Base-by-base conservation (phyloP, 1,140 invertebrate genomes). In the Drosophila insularis region DNA sequence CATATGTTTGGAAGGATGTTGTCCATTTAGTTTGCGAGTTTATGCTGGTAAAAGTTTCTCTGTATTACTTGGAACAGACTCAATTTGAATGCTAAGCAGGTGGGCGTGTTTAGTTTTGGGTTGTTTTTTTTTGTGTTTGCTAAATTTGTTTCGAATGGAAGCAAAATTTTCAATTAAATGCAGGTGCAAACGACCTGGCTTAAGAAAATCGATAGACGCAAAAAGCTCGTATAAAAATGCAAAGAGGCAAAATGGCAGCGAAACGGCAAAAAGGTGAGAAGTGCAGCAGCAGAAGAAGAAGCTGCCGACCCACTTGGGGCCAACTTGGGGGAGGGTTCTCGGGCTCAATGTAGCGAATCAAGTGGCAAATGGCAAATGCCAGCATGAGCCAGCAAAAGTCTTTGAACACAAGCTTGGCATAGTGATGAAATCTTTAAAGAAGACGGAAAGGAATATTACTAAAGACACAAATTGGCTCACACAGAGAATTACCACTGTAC, bases 81-180 rank as follows among this genome's bases (percentile, higher is more conserved):
- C 79, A 60, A 46, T 43, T 50, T 74, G 70, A 73, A 76, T 68
- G 53, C 58, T 53, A 58, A 73, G 58, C 68, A 69, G 55, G 61
- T 68, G 62, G 19, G 17, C 8, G 43, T 50, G 17, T 50, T 21
- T 50, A 14, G 53, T 17, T 62, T 78, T 55, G 60, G 67, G 61
- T 72, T 27, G 5, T 73, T 53, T 21, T 58, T 35, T 65, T 60
- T 75, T 72, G 72, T 79, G 27, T 27, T 27, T 27, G 72, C 54
- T 82, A 82, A 81, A 86, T 86, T 86, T 86, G 55, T 81, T 87
- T 87, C 39, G 39, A 75, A 81, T 68, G 46, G 50, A 53, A 53
- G 61, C 39, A 67, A 67, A 79, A 69, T 64, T 76, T 79, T 67
- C 66, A 81, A 74, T 78, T 80, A 81, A 60, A 70, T 71, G 62